Conservation (phyloP, 2,888 invertebrate species). For the Heliconius ismenius region DNA sequence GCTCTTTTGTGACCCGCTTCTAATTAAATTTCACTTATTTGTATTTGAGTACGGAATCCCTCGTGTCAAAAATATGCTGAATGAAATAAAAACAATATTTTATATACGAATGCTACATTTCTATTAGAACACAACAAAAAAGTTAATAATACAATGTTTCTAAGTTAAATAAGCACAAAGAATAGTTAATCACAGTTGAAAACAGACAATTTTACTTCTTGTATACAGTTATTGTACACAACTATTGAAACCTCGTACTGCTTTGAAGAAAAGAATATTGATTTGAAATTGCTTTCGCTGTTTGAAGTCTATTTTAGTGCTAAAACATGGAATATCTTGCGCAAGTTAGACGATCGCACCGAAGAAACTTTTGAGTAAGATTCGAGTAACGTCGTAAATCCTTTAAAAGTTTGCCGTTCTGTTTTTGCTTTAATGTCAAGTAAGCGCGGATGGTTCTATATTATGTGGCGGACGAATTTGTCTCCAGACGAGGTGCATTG, state of each 20-base stretch:
- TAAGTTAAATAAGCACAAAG: slow-evolving; percentile 25
- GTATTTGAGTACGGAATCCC: neutral
- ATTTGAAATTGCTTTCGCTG: slow-evolving; percentile 45
- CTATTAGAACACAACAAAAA: slow-evolving; percentile 2
- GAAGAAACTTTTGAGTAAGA: slow-evolving; percentile 44
- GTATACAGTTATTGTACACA: slow-evolving; percentile 20
- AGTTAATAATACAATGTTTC: slow-evolving; percentile 18
- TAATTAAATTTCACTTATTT: slow-evolving; percentile 25
- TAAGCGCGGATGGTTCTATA: slow-evolving; percentile 46
- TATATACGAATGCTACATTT: neutral
- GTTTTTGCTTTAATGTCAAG: slow-evolving; percentile 47
- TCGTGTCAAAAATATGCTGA: slow-evolving; percentile 10
- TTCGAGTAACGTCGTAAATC: slow-evolving; percentile 44
- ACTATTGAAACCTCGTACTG: slow-evolving; percentile 28
- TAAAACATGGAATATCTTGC: slow-evolving; percentile 43
- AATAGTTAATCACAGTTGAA: slow-evolving; percentile 23
- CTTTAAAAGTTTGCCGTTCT: slow-evolving; percentile 44
- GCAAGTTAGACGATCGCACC: slow-evolving; percentile 43
- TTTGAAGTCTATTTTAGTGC: slow-evolving; percentile 42
- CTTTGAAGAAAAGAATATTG: slow-evolving; percentile 42
- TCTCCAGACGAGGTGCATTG: slow-evolving; percentile 58
- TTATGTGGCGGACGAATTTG: slow-evolving; percentile 56
- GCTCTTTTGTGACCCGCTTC: slow-evolving; percentile 19
- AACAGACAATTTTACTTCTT: slow-evolving; percentile 31
- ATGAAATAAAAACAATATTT: slow-evolving; percentile 1